phyloP scores from a whole-genome alignment of 2,797 vertebrate species.

The Acanthurus tractus region DNA sequence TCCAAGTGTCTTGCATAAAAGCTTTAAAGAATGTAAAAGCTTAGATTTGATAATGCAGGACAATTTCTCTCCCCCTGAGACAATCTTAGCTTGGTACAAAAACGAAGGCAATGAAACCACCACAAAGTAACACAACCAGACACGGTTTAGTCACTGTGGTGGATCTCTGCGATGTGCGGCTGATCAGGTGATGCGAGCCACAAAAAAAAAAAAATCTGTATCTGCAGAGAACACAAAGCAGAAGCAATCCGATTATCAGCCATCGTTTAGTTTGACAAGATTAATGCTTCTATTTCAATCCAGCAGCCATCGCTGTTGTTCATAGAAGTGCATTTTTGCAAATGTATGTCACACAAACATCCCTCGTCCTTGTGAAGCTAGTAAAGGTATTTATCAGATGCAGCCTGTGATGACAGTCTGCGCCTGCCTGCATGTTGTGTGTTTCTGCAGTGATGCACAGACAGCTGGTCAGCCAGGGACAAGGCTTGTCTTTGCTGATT shows the following conservation, averaged over 20 bases:
- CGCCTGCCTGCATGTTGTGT: slow-evolving; percentile 6
- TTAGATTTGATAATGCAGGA: background rate
- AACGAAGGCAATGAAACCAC: background rate
- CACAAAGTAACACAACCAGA: background rate
- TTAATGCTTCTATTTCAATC: slow-evolving; percentile 22
- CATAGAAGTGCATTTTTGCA: background rate
- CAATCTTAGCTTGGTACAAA: slow-evolving; percentile 8
- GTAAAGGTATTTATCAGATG: slow-evolving; percentile 20
- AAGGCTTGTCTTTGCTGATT: slow-evolving; percentile 59
- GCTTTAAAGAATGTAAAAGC: background rate
- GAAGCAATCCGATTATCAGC: slow-evolving; percentile 6
- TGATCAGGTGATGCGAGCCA: slow-evolving; percentile 8
- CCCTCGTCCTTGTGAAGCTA: background rate
- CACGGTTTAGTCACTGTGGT: background rate
- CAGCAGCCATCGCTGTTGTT: background rate
- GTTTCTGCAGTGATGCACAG: slow-evolving; percentile 13
- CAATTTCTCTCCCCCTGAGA: background rate
- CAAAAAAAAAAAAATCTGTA: slow-evolving; percentile 32
- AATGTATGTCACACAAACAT: slow-evolving; percentile 8
- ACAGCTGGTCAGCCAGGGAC: slow-evolving; percentile 39
- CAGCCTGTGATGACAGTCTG: slow-evolving; percentile 17
- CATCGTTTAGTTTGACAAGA: slow-evolving; percentile 11
- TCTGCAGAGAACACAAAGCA: slow-evolving; percentile 7
- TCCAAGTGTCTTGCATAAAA: background rate
- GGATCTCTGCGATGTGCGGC: background rate